Evolutionary conservation across 2,113 vertebrate genomes (phyloP), one percentile per base, ranked within the genome.

Genomic region (Rissa tridactyla): DNA sequence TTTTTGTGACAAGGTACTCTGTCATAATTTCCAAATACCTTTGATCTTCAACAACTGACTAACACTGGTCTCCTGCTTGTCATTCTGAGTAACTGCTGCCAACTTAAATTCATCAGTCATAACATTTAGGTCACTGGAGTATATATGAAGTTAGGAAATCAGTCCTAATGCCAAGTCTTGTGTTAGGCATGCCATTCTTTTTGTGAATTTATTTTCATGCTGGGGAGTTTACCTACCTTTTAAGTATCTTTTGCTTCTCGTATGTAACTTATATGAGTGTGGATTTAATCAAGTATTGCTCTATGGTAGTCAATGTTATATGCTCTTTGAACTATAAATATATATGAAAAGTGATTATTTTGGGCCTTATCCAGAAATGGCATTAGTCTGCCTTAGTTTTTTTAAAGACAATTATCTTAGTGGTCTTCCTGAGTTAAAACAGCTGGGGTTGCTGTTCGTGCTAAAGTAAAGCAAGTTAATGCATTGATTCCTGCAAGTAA

Each of bases 211-310:
- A 27, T 66, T 76, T 66, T 94, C 23, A 9, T 47, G 14, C 8
- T 86, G 30, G 8, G 21, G n/a, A 75, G 4, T 19, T 94, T 55
- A 32, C 1, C 6, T 76, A 15, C 29, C 5, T 76, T 75, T 78
- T 7, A 79, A 21, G 5, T 58, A 10, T 22, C 12, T 80, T 82
- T 72, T 80, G 2, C n/a, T 62, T 68, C 27, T 72, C 18, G 22
- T 13, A 4, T 6, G 3, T 69, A 52, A 58, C 4, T 52, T 32
- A 40, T 0, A 9, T 11, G 6, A 25, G 2, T 49, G 11, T 51
- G 64, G 30, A 71, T 83, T 70, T 78, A n/a, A 52, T 55, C 23
- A 71, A 51, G 9, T 26, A 47, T 42, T 82, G 2, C 3, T 62
- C n/a, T 64, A 19, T 11, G 22, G 3, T 42, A 55, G 19, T 46